Evolutionary conservation across 2,113 vertebrate species (phyloP).

Genomic region (Polyodon spathula): DNA sequence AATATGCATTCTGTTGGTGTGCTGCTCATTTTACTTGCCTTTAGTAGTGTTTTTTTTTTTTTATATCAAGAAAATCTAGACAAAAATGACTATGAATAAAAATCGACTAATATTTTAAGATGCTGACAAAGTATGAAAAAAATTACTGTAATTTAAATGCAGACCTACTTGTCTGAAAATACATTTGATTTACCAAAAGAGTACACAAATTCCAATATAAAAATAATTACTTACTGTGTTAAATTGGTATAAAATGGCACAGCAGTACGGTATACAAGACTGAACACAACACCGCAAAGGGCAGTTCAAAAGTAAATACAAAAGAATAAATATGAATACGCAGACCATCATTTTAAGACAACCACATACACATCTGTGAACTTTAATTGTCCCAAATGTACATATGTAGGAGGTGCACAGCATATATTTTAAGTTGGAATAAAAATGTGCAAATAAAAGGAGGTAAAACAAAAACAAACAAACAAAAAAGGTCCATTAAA

Average conservation of each 20-base stretch:
- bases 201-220: constrained; percentile 8
- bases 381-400: too few relatives aligned
- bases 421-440: too few relatives aligned
- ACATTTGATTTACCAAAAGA: not conserved
- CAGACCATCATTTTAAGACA: too few relatives aligned
- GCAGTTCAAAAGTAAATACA: not conserved
- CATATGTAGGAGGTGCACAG: too few relatives aligned
- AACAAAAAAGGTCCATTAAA: too few relatives aligned
- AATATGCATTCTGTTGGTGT: constrained; percentile 47
- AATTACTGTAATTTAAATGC: constrained; percentile 7
- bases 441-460: too few relatives aligned
- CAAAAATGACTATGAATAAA: constrained; percentile 23
- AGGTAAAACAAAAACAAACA: too few relatives aligned
- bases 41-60: constrained; percentile 36
- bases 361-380: too few relatives aligned
- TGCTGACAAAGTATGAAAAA: constrained; percentile 3
- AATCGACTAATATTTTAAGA: constrained; percentile 29
- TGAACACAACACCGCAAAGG: not conserved
- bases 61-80: constrained; percentile 21
- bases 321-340: not conserved
- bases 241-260: constrained; percentile 19
- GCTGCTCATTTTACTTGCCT: constrained; percentile 39
- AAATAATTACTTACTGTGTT: constrained; percentile 4
- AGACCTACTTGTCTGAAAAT: constrained; percentile 4
- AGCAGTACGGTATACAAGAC: constrained; percentile 5